Evolutionary conservation across 1,140 invertebrate species (phyloP), one percentile per base, ranked within the genome.

Genomic region (Hestina assimilis): DNA sequence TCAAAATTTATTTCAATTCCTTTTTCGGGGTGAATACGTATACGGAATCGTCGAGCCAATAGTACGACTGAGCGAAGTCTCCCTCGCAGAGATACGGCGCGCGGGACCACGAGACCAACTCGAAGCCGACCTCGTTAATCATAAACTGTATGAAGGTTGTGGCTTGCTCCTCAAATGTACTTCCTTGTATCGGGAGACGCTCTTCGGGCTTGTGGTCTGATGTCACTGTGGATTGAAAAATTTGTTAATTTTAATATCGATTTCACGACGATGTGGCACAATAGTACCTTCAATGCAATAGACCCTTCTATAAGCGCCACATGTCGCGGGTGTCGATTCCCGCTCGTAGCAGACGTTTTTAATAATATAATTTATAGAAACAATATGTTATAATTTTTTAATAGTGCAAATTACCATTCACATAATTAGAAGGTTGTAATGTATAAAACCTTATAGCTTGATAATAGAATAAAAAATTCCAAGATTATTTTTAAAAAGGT

Each of bases 21-120:
- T 45, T 21, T 8, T 42, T 38, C 3, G 82, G 77, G 71, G 89
- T 91, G 51, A 94, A 89, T 8, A 94, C 89, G 73, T 98, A 96
- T 0, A 99, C 82, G 9, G 93, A 94, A 89, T 99, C 97, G 68
- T 95, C 92, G 5, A 99, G 89, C 90, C 95, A 96, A 87, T 98
- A 98, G 83, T 95, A 98, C 0, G 96, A 93, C 75, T 97, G 95
- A 14, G 93, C 91, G n/a, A 98, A 88, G 83, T 98, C 96, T 0
- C 97, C 97, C 87, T 99, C 96, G 87, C 96, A 98, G 6, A 99
- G 87, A 87, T 99, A 99, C 1, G 97, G 97, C 12, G 98, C 89
- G 72, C 94, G 91, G 6, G 95, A 92, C 95, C 97, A 98, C 2
- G 89, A 87, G 0, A 92, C 82, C 4, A 98, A 89, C 55, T 92